Percentiles rank a stretch among this genome's conserved stretches.
Evolutionary conservation across 2,888 invertebrate species (phyloP).

Genomic region (Stenoptilia bipunctidactyla): DNA sequence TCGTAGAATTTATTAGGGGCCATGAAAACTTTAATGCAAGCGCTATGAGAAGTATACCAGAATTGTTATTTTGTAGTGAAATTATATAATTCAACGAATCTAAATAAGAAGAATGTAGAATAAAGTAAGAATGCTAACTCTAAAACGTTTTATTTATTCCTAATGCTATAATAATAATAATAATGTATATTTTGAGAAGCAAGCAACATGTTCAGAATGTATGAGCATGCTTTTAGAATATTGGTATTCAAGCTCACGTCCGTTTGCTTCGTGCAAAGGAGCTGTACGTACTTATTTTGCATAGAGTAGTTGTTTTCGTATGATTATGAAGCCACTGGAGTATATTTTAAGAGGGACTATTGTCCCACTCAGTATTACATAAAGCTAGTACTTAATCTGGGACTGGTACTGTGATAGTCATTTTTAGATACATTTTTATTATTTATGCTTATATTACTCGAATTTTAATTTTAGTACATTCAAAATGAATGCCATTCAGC

Average conservation of each 20-base stretch:
- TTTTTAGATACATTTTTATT: no score
- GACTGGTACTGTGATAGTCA: no score
- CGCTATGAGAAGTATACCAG: constrained; percentile 8
- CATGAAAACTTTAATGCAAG: constrained; percentile 37
- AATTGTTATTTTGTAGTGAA: neutral
- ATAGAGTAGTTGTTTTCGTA: constrained; percentile 14
- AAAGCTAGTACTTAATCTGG: no score
- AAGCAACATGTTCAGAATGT: constrained; percentile 9
- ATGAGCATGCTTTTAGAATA: constrained; percentile 19
- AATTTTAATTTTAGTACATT: no score
- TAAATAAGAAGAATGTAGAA: no score
- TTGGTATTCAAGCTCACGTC: constrained; percentile 20
- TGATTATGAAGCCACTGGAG: constrained; percentile 7
- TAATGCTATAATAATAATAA: no score
- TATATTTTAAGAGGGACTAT: neutral
- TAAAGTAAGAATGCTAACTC: no score
- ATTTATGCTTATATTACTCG: no score
- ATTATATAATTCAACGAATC: no score
- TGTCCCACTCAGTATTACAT: neutral
- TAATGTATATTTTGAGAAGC: no score
- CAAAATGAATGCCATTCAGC: no score
- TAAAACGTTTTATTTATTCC: no score
- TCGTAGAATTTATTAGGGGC: constrained; percentile 28
- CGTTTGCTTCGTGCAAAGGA: constrained; percentile 6
- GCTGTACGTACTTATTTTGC: constrained; percentile 11